These are phyloP conservation scores for Pentamera pediparva DNA, from an alignment of 53 echinoderm and acorn worm species.

Conservation along the genomic window DNA sequence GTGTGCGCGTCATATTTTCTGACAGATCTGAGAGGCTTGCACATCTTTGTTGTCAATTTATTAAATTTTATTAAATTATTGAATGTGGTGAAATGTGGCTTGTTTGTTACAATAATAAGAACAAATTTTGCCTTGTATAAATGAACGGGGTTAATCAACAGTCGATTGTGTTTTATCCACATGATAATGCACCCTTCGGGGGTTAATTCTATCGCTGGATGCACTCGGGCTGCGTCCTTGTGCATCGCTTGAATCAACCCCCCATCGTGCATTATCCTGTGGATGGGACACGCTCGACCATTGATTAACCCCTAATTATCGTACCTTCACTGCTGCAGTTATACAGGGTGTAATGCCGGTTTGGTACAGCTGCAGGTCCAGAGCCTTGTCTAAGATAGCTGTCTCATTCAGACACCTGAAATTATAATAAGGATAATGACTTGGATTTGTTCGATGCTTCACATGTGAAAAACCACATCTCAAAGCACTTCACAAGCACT, in stretches of 20 bases:
- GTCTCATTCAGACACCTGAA: constrained; percentile 26
- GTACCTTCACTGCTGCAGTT: constrained; percentile 15
- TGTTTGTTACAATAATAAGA: background rate
- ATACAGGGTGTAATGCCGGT: constrained; percentile 11
- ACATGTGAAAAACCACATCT: background rate
- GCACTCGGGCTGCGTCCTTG: too few relatives aligned
- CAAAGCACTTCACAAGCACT: too few relatives aligned
- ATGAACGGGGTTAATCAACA: background rate
- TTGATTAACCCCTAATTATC: background rate
- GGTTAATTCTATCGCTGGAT: background rate
- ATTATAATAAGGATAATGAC: background rate
- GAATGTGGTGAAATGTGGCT: too few relatives aligned
- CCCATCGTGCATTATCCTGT: background rate
- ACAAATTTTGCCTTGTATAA: background rate
- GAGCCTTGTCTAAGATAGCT: constrained; percentile 44
- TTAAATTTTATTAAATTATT: too few relatives aligned
- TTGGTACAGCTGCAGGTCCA: constrained; percentile 30
- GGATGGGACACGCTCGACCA: background rate
- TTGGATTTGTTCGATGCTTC: background rate
- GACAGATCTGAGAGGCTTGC: too few relatives aligned
- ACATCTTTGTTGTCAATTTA: too few relatives aligned
- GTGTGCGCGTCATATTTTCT: too few relatives aligned
- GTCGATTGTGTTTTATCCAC: background rate
- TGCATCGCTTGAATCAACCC: background rate
- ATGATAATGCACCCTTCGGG: background rate